A percentile compares a stretch with the other conserved stretches of the same genome.
Conservation (phyloP, 2,797 vertebrate species). For the Phoxinus dragarum region DNA sequence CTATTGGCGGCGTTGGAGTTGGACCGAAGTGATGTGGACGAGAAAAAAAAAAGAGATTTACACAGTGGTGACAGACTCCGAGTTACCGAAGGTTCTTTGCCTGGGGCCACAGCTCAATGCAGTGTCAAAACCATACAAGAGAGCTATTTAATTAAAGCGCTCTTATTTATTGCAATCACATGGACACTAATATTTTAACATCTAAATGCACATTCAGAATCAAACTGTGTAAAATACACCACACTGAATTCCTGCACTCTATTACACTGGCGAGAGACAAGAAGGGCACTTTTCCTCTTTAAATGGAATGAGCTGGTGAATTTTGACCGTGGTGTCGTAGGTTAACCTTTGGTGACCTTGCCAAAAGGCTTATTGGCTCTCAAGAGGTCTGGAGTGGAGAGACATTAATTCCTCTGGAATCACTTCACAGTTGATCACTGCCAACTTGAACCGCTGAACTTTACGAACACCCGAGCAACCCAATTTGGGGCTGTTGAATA, state of each 20-base stretch:
- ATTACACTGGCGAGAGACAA: conserved; percentile 42
- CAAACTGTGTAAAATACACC: not conserved
- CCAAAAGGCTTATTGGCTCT: conserved; percentile 53
- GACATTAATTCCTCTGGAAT: conserved; percentile 66
- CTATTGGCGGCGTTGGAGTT: conserved; percentile 26
- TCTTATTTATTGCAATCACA: conserved; percentile 56
- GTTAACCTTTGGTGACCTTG: conserved; percentile 63
- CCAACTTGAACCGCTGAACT: conserved; percentile 72
- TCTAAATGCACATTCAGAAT: conserved; percentile 27
- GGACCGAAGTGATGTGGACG: conserved; percentile 17
- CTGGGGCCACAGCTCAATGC: conserved; percentile 46
- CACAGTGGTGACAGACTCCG: conserved; percentile 55
- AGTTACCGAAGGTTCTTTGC: conserved; percentile 50
- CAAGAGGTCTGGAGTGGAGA: conserved; percentile 64
- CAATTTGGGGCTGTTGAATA: conserved; percentile 76
- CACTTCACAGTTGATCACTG: conserved; percentile 67
- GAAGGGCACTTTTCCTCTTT: conserved; percentile 48
- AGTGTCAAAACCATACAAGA: conserved; percentile 36
- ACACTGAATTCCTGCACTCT: conserved; percentile 15
- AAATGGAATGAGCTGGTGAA: conserved; percentile 54
- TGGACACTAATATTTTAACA: conserved; percentile 46
- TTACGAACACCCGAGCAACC: conserved; percentile 59
- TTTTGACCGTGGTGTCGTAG: conserved; percentile 64
- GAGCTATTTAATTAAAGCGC: conserved; percentile 54
- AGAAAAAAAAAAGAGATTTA: conserved; percentile 48